Base-by-base conservation (phyloP, 2,888 invertebrate genomes). In the Leptopilina drosophilae region DNA sequence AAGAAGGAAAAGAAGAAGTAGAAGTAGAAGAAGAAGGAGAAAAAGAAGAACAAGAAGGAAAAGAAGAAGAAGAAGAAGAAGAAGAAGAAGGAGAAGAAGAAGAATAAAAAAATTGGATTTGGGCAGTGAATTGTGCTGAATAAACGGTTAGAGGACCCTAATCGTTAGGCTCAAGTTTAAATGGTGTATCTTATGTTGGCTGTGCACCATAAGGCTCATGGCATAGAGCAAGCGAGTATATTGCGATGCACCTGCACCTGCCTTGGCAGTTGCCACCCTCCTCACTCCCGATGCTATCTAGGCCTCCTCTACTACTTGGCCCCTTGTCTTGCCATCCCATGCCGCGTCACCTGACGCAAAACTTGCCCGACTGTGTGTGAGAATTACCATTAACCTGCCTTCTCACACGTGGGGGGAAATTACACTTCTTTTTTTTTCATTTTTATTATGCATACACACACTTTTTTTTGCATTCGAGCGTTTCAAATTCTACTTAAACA, bases 271-370 rank as follows among this genome's bases (percentile, higher is more conserved):
- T 90, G 88, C 89, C 49, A 88, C 86, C 89, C 89, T 87, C 88
- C 88, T 86, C 83, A 87, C 84, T 87, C 89, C 12, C 89, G 91
- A 91, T 91, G 86, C 87, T 91, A 91, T 90, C 91, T 89, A 87
- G 87, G 85, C 82, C 86, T 86, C 81, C 81, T 82, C 85, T 84
- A 77, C 82, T 83, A 81, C 33, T 33, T 33, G 81, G 82, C 80
- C 46, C 46, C 46, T 49, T 49, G 49, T 49, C 81, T 85, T 82
- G 82, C 82, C 80, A 81, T 77, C 33, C 82, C 80, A 84, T 42
- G 8, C 82, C 83, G 86, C 87, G 90, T 89, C 91, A 90, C 91
- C 91, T 90, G 91, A 91, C 91, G 90, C 86, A 81, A 49, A 80
- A 81, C 82, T 80, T 42, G 77, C 73, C 62, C 78, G 79, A 78